A percentile compares a stretch with the other conserved stretches of the same genome.
Evolutionary conservation across 2,888 invertebrate genomes (phyloP).

Genomic region (Agonopterix heracliana): DNA sequence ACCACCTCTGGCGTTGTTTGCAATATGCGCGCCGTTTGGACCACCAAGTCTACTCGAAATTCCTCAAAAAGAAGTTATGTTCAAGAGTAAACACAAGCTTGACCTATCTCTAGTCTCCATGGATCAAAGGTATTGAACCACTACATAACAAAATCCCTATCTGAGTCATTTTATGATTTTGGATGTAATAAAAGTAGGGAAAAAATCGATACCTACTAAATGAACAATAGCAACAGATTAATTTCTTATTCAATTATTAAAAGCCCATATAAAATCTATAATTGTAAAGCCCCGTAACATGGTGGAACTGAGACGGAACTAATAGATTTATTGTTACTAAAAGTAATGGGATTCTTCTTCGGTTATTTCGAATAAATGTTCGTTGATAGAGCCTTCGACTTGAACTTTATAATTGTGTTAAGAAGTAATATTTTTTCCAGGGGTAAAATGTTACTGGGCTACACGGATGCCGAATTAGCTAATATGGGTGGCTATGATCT

Average conservation of each 20-base stretch:
- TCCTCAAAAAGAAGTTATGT: slow-evolving; percentile 99
- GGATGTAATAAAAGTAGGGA: too few species aligned
- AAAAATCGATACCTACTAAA: slow-evolving; percentile 2
- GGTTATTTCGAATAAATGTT: background rate
- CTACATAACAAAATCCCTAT: too few species aligned
- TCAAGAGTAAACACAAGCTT: slow-evolving; percentile 99
- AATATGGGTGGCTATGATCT: slow-evolving; percentile 98
- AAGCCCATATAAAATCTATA: slow-evolving; percentile 36
- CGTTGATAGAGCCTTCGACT: background rate
- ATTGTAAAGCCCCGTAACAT: slow-evolving; percentile 25
- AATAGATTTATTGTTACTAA: slow-evolving; percentile 16
- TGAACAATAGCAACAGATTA: too few species aligned
- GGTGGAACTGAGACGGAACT: slow-evolving; percentile 28
- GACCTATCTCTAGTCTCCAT: slow-evolving; percentile 97
- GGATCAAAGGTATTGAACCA: slow-evolving; percentile 87
- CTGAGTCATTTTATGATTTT: too few species aligned
- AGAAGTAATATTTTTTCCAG: slow-evolving; percentile 64
- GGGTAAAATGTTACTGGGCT: slow-evolving; percentile 96
- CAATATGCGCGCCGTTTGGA: slow-evolving; percentile 99
- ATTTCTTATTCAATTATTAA: slow-evolving; percentile 15
- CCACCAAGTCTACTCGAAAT: slow-evolving; percentile 97
- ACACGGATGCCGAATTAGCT: slow-evolving; percentile 92
- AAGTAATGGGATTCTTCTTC: slow-evolving; percentile 24
- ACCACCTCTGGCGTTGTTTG: slow-evolving; percentile 95
- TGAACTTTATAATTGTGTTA: background rate